Base-by-base conservation (phyloP, 1,140 invertebrate genomes). In the Cecropterus lyciades region DNA sequence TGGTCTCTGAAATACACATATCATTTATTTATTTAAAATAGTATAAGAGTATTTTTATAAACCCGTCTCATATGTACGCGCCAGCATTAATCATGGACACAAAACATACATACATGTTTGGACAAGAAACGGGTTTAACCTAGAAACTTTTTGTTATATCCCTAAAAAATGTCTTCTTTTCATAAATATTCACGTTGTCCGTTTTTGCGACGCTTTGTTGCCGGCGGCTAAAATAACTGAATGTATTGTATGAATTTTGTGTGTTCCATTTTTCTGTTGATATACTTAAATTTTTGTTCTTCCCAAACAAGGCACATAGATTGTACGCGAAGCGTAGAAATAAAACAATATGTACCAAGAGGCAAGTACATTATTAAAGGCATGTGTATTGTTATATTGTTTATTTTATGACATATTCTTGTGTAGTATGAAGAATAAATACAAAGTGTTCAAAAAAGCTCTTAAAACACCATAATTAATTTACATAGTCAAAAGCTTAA, bases 161-260 rank as follows among this genome's bases (percentile, higher is more conserved):
- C 33, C 9, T n/a, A 13, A 51, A 60, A 60, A 40, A 42, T 15
- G 46, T 13, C 33, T 62, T 15, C 59, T 51, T 62, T 51, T 62
- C 46, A 62, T 62, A 62, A 62, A 62, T 62, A 62, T 62, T 62
- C 59, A 62, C 59, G 48, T 62, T 62, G 59, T 51, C 37, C 59
- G 27, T 63, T 51, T 27, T 37, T 52, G 33, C 33, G 15, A 62
- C 16, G 46, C 59, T 49, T 56, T 56, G 53, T 56, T n/a, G 33
- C 33, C 27, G 57, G 15, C 24, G 45, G 45, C 27, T 49, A 62
- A 60, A 60, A 62, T n/a, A 20, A 62, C 45, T 46, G 45, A 24
- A 27, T 4, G 6, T 46, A 43, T 62, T 24, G 46, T 40, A 40
- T 62, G 46, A 62, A 62, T 49, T 60, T 15, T 14, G 27, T 60